Evolutionary conservation across 2,797 vertebrate genomes (phyloP), one percentile per base, ranked within the genome.

Genomic region (Babyrousa celebensis): DNA sequence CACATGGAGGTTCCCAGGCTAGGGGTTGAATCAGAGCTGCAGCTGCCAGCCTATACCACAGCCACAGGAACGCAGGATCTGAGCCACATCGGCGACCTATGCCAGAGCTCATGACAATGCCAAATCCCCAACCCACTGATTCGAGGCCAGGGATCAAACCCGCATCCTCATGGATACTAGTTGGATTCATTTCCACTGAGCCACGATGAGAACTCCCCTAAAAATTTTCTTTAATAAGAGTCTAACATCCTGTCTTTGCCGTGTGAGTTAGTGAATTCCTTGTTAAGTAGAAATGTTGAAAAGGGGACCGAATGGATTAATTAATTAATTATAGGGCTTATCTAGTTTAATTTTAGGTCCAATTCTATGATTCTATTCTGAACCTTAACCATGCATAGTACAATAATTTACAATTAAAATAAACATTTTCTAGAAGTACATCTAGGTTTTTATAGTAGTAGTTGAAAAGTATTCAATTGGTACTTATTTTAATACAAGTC

Each of bases 391-490:
- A 27, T 4, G 15, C 32, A 8, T 10, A 36, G 12, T 67, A 4
- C 3, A 72, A 52, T 16, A 70, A 58, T 67, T 89, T 86, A 80
- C 63, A 12, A 70, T 12, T 83, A 36, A n/a, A 4, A 70, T 20
- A 11, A 62, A 62, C 4, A 32, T 65, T 84, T 94, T 75, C 48
- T 65, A 67, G 27, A 83, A 63, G 25, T 16, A 36, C 6, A 54
- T 40, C 56, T 77, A 32, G 23, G 54, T 54, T 86, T 94, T 91
- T 93, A 93, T 72, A 52, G 79, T 97, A 87, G 60, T 32, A 75
- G 40, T 78, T 71, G 23, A 83, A 63, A 67, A 80, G 2, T 75
- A 43, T 58, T 89, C 2, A 27, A 83, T 89, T 40, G 85, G 15
- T 78, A 40, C 43, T 88, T n/a, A 78, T 85, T 85, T 89, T 70